Base-by-base conservation (phyloP, 37 sponge, comb jelly and placozoan species). In the Chondrosia reniformis region DNA sequence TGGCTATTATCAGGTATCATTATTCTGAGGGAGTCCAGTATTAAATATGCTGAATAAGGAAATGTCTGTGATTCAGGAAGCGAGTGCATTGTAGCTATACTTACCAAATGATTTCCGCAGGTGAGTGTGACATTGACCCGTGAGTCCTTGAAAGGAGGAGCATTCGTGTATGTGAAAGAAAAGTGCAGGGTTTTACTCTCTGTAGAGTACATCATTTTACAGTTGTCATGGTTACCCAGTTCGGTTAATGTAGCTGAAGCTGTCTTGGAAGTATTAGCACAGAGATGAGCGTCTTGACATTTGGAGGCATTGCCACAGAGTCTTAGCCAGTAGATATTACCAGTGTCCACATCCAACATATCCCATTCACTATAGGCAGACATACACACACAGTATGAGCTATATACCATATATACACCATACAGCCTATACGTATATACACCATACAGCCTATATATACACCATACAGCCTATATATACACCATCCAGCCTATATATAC, bases 21-120 rank as follows among this genome's bases (percentile, higher is more conserved):
- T n/a, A n/a, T n/a, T n/a, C n/a, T n/a, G n/a, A n/a, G n/a, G n/a
- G n/a, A n/a, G n/a, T n/a, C n/a, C n/a, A n/a, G n/a, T n/a, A n/a
- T n/a, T n/a, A n/a, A n/a, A n/a, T n/a, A n/a, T n/a, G n/a, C n/a
- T n/a, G n/a, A n/a, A n/a, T n/a, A n/a, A n/a, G n/a, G n/a, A n/a
- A n/a, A n/a, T n/a, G n/a, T n/a, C n/a, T n/a, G n/a, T n/a, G n/a
- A n/a, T n/a, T n/a, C n/a, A n/a, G n/a, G n/a, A n/a, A n/a, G n/a
- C n/a, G n/a, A n/a, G n/a, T n/a, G n/a, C 46, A 24, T 39, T 39
- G 45, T 28, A 63, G 24, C 41, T n/a, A 22, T 57, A 63, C 81
- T 64, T 40, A 89, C 90, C 85, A 89, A 33, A 13, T 74, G 63
- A 33, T 58, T 44, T 6, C 91, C 91, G 76, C 91, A 91, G 6